A percentile compares a stretch with the other conserved stretches of the same genome.
These are phyloP conservation scores for Xenopus tropicalis DNA, from an alignment of 2,113 vertebrate species.

Conservation along the genomic window DNA sequence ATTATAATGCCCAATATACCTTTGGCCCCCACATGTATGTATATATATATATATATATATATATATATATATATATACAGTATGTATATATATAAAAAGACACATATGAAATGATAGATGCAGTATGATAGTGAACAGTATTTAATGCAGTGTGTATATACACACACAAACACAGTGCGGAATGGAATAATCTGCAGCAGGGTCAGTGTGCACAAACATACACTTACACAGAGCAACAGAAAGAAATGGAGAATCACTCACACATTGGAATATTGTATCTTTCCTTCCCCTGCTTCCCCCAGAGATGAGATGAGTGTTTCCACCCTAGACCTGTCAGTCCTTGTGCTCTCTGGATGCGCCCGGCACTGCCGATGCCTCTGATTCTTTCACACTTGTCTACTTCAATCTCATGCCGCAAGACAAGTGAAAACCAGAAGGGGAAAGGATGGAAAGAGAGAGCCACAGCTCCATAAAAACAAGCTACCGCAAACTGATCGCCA, in stretches of 20 bases:
- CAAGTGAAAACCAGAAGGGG: constrained; percentile 47
- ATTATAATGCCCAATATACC: too few species aligned
- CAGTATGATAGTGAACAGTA: too few species aligned
- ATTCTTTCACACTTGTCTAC: constrained; percentile 66
- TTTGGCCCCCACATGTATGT: too few species aligned
- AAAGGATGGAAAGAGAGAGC: constrained; percentile 47
- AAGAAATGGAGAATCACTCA: too few species aligned
- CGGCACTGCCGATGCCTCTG: constrained; percentile 55
- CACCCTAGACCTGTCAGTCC: constrained; percentile 57
- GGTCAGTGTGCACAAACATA: background rate
- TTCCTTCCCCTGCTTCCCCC: constrained; percentile 21
- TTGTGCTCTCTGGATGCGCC: constrained; percentile 52
- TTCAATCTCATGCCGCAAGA: constrained; percentile 52
- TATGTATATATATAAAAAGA: too few species aligned
- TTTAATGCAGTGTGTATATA: background rate
- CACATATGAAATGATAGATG: too few species aligned
- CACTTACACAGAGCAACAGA: background rate
- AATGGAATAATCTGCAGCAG: too few species aligned
- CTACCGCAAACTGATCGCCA: constrained; percentile 3
- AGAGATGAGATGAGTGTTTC: constrained; percentile 43
- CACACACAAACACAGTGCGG: background rate
- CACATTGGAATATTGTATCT: constrained; percentile 5
- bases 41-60: too few species aligned
- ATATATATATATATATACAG: too few species aligned
- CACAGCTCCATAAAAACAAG: constrained; percentile 14